These are phyloP conservation scores for Drosophila maculinotata DNA, from an alignment of 2,888 invertebrate species.

Conservation along the genomic window DNA sequence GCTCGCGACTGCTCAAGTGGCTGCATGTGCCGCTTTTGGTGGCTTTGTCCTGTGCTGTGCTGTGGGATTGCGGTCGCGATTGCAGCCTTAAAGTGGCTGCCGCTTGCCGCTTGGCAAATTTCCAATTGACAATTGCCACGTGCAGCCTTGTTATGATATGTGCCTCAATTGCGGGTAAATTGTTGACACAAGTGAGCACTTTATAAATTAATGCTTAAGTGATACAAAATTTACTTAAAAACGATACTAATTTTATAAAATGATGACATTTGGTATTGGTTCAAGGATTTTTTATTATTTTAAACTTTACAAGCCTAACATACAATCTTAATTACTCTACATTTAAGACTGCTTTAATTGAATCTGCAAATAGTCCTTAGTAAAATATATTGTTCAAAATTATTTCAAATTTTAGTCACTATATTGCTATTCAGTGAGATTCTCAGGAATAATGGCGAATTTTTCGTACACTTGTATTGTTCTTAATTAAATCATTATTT, in stretches of 20 bases:
- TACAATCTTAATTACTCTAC: no score
- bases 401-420: background rate
- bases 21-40: slow-evolving; percentile 35
- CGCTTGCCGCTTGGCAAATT: slow-evolving; percentile 10
- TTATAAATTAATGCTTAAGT: slow-evolving; percentile 7
- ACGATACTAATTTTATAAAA: slow-evolving; percentile 47
- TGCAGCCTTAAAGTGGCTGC: slow-evolving; percentile 45
- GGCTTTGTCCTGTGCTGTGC: slow-evolving; percentile 42
- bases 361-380: background rate
- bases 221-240: slow-evolving; percentile 1
- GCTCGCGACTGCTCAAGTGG: slow-evolving; percentile 67
- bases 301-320: no score
- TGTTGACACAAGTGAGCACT: slow-evolving; percentile 51
- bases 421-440: no score
- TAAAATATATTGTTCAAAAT: no score
- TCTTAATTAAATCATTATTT: background rate
- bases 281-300: background rate
- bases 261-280: slow-evolving; percentile 10
- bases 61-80: slow-evolving; percentile 21
- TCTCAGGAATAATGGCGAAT: background rate
- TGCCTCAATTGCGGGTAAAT: slow-evolving; percentile 47
- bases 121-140: slow-evolving; percentile 43
- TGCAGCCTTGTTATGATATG: slow-evolving; percentile 70
- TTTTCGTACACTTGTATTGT: background rate
- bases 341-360: background rate